These are phyloP conservation scores for Eretmocerus hayati DNA, from an alignment of 2,888 invertebrate genomes.

Conservation along the genomic window DNA sequence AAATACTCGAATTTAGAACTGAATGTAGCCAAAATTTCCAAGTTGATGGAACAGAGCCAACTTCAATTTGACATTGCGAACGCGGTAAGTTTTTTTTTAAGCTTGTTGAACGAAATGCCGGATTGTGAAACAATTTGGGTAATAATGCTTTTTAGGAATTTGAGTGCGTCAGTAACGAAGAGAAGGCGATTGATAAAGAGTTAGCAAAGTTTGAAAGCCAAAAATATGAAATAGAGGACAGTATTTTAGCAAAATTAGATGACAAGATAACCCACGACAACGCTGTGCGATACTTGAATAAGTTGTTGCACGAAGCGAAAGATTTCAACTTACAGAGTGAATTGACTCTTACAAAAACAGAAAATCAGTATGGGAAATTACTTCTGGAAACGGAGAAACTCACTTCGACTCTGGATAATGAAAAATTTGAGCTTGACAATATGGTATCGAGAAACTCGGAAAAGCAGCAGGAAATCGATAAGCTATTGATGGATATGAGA, in stretches of 20 bases:
- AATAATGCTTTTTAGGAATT: conserved; percentile 55
- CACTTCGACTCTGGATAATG: conserved; percentile 29
- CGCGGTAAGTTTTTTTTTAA: conserved; percentile 25
- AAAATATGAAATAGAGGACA: conserved; percentile 59
- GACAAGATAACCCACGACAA: conserved; percentile 65
- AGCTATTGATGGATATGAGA: conserved; percentile 47
- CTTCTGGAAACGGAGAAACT: conserved; percentile 55
- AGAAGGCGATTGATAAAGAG: conserved; percentile 46
- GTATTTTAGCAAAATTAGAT: conserved; percentile 58
- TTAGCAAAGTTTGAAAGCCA: conserved; percentile 51
- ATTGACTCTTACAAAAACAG: conserved; percentile 50
- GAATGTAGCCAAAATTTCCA: conserved; percentile 52
- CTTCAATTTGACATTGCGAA: conserved; percentile 51
- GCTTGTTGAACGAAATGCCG: neutral
- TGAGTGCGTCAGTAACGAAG: conserved; percentile 46
- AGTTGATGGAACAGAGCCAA: conserved; percentile 58
- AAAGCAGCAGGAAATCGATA: conserved; percentile 47
- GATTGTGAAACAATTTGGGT: neutral
- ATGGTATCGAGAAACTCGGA: conserved; percentile 39
- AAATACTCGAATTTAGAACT: conserved; percentile 45
- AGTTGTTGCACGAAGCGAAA: conserved; percentile 47
- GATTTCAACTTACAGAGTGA: conserved; percentile 51
- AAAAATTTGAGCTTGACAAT: conserved; percentile 41
- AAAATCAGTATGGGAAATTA: conserved; percentile 55
- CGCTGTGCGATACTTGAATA: conserved; percentile 52